A percentile compares a stretch with the other conserved stretches of the same genome.
Evolutionary conservation across 2,797 vertebrate species (phyloP).

Genomic region (Hapalemur alaotrensis): DNA sequence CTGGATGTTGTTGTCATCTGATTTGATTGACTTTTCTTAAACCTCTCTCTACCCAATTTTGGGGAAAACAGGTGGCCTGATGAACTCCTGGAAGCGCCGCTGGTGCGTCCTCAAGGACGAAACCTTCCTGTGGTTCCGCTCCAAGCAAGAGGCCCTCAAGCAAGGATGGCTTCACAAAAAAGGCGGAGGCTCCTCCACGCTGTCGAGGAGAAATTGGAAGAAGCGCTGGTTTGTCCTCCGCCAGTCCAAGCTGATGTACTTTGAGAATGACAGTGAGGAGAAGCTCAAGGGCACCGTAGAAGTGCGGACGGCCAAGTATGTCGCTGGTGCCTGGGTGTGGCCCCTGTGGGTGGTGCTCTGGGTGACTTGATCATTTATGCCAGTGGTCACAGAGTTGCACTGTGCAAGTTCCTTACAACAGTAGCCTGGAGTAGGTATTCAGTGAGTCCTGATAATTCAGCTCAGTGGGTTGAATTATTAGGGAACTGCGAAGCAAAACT

Average conservation of each 20-base stretch:
- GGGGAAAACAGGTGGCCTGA: constrained; percentile 90
- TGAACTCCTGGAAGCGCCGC: constrained; percentile 96
- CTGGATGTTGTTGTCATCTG: accelerated
- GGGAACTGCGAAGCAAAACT: not conserved
- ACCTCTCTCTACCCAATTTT: not conserved
- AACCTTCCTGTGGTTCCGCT: constrained; percentile 98
- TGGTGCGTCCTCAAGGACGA: constrained; percentile 99
- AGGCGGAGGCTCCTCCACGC: constrained; percentile 95
- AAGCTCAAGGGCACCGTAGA: constrained; percentile 95
- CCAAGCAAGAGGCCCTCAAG: constrained; percentile 98
- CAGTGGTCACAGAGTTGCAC: accelerated
- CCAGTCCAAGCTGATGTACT: constrained; percentile 96
- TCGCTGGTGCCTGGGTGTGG: not conserved
- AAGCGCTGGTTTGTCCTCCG: constrained; percentile 97
- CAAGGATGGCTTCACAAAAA: constrained; percentile 99
- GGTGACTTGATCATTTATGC: accelerated
- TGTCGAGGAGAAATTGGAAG: constrained; percentile 98
- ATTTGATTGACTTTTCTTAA: not conserved
- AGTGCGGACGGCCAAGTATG: constrained; percentile 93
- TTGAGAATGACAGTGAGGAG: constrained; percentile 96
- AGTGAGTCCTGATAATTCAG: not conserved
- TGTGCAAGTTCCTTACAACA: accelerated
- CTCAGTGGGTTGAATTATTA: not conserved
- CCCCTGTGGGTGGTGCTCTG: accelerated
- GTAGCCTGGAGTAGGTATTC: not conserved